These are phyloP conservation scores for Labeo rohita DNA, from an alignment of 2,113 vertebrate species.

Conservation along the genomic window DNA sequence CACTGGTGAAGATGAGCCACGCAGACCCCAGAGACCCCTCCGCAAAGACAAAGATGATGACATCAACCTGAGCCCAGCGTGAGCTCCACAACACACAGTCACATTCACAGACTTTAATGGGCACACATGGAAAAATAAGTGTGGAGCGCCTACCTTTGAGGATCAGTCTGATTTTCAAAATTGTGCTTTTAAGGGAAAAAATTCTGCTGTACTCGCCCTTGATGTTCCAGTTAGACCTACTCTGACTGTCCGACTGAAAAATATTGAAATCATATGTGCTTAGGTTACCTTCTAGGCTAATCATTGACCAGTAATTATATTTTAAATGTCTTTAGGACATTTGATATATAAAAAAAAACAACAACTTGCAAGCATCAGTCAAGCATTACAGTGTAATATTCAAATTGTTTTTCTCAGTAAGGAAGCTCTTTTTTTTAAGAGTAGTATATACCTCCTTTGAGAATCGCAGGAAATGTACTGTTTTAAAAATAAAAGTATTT, in stretches of 20 bases:
- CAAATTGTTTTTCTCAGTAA: background rate
- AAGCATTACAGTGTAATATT: background rate
- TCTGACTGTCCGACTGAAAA: background rate
- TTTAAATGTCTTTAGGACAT: background rate
- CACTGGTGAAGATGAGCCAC: slow-evolving; percentile 81
- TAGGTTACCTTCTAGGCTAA: background rate
- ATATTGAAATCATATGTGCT: background rate
- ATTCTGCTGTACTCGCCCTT: background rate
- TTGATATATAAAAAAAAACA: background rate
- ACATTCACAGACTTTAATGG: background rate
- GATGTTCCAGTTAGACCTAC: background rate
- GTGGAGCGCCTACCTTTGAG: background rate
- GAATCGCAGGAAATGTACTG: background rate
- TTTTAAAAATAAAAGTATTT: background rate
- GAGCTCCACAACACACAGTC: slow-evolving; percentile 45
- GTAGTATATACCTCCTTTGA: background rate
- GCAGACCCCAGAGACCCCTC: slow-evolving; percentile 58
- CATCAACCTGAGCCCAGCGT: slow-evolving; percentile 70
- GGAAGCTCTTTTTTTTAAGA: background rate
- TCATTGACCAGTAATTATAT: slow-evolving; percentile 2
- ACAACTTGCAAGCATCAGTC: background rate
- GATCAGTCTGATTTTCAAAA: background rate
- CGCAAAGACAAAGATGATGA: slow-evolving; percentile 75
- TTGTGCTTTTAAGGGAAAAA: background rate
- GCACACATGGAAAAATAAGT: background rate